Evolutionary conservation across 2,888 invertebrate genomes (phyloP).

Genomic region (Halocaridina rubra): DNA sequence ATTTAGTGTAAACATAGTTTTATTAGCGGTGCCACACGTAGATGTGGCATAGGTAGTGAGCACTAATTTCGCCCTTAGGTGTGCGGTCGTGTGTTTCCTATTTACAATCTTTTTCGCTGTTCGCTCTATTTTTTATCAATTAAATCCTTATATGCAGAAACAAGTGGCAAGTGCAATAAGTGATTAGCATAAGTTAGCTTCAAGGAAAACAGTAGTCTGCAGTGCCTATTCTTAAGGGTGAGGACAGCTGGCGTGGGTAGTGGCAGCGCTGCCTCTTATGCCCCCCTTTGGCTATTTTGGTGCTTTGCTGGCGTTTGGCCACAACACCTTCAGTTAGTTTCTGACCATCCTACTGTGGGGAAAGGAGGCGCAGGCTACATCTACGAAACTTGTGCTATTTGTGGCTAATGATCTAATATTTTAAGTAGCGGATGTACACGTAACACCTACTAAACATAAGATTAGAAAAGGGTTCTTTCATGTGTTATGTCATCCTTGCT

Average conservation of each 20-base stretch:
- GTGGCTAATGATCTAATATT: neutral
- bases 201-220: too few species aligned
- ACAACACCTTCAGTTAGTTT: slow-evolving; percentile 39
- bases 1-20: too few species aligned
- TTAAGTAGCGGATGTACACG: neutral
- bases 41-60: too few species aligned
- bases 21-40: too few species aligned
- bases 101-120: too few species aligned
- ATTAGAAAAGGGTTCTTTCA: neutral
- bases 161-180: too few species aligned
- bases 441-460: neutral
- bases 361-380: slow-evolving; percentile 20
- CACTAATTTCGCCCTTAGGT: too few species aligned
- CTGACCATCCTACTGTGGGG: slow-evolving; percentile 27
- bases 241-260: slow-evolving; percentile 5
- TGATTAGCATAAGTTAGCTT: too few species aligned
- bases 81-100: too few species aligned
- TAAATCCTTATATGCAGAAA: too few species aligned
- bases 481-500: neutral
- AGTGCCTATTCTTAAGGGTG: slow-evolving; percentile 34
- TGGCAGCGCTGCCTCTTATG: neutral
- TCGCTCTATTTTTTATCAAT: too few species aligned
- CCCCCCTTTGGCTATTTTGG: slow-evolving; percentile 38
- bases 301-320: slow-evolving; percentile 38
- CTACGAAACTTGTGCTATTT: neutral